phyloP scores from a whole-genome alignment of 1,140 invertebrate genomes.

The Apocrypta bakeri region DNA sequence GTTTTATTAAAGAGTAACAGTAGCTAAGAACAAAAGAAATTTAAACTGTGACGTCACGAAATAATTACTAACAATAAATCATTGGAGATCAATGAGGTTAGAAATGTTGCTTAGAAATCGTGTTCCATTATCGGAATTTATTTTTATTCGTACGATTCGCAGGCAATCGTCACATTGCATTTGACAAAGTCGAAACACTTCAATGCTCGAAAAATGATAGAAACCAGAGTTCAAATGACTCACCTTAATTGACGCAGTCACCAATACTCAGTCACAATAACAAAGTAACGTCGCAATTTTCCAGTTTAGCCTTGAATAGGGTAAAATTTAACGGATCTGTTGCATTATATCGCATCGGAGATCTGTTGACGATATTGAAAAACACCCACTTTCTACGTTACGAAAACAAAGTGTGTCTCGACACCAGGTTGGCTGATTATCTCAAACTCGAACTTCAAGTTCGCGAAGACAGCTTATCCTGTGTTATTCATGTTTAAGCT shows the following conservation, averaged over 20 bases:
- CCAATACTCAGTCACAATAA: not conserved
- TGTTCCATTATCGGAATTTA: not conserved
- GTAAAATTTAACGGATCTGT: not conserved
- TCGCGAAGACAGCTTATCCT: too few relatives aligned
- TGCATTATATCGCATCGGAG: not conserved
- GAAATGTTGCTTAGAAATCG: not conserved
- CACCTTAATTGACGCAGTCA: slow-evolving; percentile 22
- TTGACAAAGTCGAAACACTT: not conserved
- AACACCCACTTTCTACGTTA: slow-evolving; percentile 10
- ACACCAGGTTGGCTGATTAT: too few relatives aligned
- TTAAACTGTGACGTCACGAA: slow-evolving; percentile 21
- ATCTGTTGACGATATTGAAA: not conserved
- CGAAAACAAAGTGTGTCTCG: slow-evolving; percentile 11
- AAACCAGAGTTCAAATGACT: slow-evolving; percentile 18
- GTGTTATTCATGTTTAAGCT: too few relatives aligned
- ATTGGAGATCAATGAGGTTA: not conserved
- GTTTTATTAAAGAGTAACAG: too few relatives aligned
- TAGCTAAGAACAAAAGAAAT: slow-evolving; percentile 9
- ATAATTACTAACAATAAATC: not conserved
- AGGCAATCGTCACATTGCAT: not conserved
- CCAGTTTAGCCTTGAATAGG: slow-evolving; percentile 4
- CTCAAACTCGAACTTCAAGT: too few relatives aligned
- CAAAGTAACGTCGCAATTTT: not conserved
- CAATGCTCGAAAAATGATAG: not conserved
- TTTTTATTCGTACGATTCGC: not conserved